Evolutionary conservation across 2,888 invertebrate species (phyloP).

Genomic region (Chymomyza caudatula): DNA sequence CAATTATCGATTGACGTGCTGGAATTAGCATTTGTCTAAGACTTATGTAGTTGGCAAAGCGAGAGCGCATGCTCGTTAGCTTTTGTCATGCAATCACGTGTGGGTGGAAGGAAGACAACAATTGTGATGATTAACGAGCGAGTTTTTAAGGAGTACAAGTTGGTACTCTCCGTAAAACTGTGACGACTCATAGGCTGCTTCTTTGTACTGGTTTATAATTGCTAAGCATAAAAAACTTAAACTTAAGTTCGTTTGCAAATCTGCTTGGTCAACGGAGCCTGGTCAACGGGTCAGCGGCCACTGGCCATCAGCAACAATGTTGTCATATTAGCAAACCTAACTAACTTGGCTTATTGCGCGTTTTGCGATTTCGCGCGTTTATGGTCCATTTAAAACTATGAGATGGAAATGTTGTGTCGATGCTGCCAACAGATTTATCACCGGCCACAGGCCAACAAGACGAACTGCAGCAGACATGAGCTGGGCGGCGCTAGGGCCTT

Average conservation of each 20-base stretch:
- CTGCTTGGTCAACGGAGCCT: not conserved
- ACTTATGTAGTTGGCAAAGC: no score
- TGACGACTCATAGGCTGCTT: not conserved
- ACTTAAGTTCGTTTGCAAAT: constrained; percentile 14
- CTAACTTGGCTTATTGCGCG: constrained; percentile 73
- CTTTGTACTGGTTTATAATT: not conserved
- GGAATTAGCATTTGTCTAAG: no score
- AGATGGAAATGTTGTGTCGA: constrained; percentile 70
- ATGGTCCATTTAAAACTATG: constrained; percentile 72
- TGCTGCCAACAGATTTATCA: constrained; percentile 72
- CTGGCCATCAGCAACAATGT: constrained; percentile 54
- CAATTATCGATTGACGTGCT: no score
- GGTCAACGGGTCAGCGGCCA: not conserved
- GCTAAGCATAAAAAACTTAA: not conserved
- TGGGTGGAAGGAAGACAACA: no score
- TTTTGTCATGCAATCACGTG: no score
- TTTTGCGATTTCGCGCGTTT: constrained; percentile 68
- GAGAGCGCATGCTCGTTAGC: no score
- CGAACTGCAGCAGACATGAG: not conserved
- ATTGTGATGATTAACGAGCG: no score
- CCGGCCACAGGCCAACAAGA: constrained; percentile 21
- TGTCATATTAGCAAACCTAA: constrained; percentile 69
- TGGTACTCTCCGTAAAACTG: not conserved
- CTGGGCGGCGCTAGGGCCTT: constrained; percentile 20
- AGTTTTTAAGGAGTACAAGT: not conserved